These are phyloP conservation scores for Sebastolobus altivelis DNA, from an alignment of 2,797 vertebrate genomes.

Conservation along the genomic window DNA sequence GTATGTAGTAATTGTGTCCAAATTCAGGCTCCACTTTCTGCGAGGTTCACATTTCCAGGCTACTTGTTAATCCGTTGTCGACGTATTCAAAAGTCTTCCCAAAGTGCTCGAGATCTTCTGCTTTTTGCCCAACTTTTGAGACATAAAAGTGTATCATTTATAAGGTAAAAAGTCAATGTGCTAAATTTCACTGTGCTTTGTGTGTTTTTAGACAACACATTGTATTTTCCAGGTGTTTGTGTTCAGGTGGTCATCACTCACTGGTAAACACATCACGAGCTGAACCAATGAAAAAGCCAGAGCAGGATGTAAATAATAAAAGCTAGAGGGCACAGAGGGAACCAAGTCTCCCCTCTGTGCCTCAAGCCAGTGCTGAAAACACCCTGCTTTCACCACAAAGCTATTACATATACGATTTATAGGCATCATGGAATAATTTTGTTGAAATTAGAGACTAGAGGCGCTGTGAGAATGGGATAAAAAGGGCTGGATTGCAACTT, in stretches of 20 bases:
- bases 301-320: constrained; percentile 50
- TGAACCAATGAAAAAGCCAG: constrained; percentile 20
- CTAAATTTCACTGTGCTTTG: neutral
- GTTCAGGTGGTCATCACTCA: constrained; percentile 23
- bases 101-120: neutral
- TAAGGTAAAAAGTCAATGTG: neutral
- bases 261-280: constrained; percentile 19
- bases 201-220: neutral
- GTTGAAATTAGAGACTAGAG: constrained; percentile 53
- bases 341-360: constrained; percentile 14
- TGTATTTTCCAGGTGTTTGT: constrained; percentile 10
- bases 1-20: neutral
- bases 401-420: constrained; percentile 43
- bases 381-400: constrained; percentile 29
- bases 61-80: neutral
- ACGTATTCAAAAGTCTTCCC: neutral
- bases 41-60: neutral
- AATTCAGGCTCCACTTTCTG: neutral
- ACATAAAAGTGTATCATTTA: neutral
- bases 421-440: constrained; percentile 53
- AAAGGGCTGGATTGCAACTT: constrained; percentile 45
- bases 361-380: constrained; percentile 22
- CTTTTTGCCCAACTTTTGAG: neutral
- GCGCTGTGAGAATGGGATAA: constrained; percentile 41
- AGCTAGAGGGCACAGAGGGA: constrained; percentile 14